These are phyloP conservation scores for Plectropomus leopardus DNA, from an alignment of 2,113 vertebrate genomes.

Conservation along the genomic window DNA sequence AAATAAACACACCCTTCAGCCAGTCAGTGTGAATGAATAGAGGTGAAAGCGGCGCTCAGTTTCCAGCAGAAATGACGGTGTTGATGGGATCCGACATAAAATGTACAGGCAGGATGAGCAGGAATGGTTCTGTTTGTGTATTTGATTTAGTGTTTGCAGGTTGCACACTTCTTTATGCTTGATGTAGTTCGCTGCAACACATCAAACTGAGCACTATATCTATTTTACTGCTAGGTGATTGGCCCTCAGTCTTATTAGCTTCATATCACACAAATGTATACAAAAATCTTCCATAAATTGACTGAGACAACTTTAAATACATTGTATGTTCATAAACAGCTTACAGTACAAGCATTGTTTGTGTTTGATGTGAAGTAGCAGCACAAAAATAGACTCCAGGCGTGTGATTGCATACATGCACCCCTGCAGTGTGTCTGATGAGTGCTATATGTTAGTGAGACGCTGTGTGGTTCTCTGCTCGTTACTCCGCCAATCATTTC, in stretches of 20 bases:
- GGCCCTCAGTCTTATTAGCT: constrained; percentile 33
- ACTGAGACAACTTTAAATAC: constrained; percentile 19
- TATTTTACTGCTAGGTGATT: constrained; percentile 34
- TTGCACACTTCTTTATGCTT: not conserved
- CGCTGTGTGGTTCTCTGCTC: not conserved
- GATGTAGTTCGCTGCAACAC: not conserved
- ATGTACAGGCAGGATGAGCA: constrained; percentile 11
- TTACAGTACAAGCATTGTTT: not conserved
- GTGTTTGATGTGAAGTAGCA: constrained; percentile 3
- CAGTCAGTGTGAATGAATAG: constrained; percentile 33
- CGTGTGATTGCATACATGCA: constrained; percentile 25
- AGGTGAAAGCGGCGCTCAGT: constrained; percentile 34
- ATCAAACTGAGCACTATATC: not conserved
- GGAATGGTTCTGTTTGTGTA: constrained; percentile 15
- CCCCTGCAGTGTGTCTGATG: constrained; percentile 43
- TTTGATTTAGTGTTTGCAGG: not conserved
- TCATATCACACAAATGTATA: not conserved
- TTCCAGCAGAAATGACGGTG: constrained; percentile 22
- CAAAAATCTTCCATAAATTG: not conserved
- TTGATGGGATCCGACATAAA: constrained; percentile 38
- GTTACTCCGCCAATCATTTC: constrained; percentile 13
- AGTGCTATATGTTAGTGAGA: constrained; percentile 6
- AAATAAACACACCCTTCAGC: constrained; percentile 49
- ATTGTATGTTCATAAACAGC: not conserved
- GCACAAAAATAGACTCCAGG: constrained; percentile 8